Conservation (phyloP, 1,140 invertebrate genomes). For the Papilio xuthus region DNA sequence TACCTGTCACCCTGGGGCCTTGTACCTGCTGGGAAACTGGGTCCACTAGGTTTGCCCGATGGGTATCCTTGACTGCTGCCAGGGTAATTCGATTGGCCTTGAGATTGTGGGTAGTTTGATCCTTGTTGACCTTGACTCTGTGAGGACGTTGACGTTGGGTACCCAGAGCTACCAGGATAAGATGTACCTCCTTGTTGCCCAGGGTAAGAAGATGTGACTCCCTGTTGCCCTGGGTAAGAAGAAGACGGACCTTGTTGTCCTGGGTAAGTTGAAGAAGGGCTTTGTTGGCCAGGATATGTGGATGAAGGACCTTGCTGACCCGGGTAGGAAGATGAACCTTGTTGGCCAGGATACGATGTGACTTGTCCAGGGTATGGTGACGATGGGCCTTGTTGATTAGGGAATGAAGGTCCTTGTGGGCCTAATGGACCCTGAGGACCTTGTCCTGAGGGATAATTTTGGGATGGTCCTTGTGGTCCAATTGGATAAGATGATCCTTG, state of each 20-base stretch:
- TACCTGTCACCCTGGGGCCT: conserved; percentile 49
- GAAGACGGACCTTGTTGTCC: conserved; percentile 36
- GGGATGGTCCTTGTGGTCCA: conserved; percentile 78
- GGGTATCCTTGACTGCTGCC: conserved; percentile 70
- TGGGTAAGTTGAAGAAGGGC: conserved; percentile 29
- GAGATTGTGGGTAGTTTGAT: conserved; percentile 58
- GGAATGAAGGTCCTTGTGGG: conserved; percentile 61
- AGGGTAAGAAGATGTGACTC: conserved; percentile 67
- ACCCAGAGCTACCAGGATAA: conserved; percentile 82
- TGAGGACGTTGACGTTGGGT: conserved; percentile 83
- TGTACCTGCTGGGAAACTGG: conserved; percentile 64
- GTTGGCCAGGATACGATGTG: conserved; percentile 37
- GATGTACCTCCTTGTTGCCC: conserved; percentile 47
- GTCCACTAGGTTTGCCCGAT: conserved; percentile 74
- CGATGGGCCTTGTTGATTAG: conserved; percentile 77
- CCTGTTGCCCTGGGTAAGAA: conserved; percentile 35
- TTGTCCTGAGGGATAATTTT: conserved; percentile 57
- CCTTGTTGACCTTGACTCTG: conserved; percentile 52
- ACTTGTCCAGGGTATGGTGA: conserved; percentile 64
- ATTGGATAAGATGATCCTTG: conserved; percentile 50
- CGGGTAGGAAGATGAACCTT: conserved; percentile 57
- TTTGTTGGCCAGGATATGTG: conserved; percentile 52
- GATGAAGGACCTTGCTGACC: conserved; percentile 46
- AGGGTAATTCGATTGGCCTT: conserved; percentile 67
- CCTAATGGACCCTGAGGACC: conserved; percentile 46